A percentile compares a stretch with the other conserved stretches of the same genome.
Conservation (phyloP, 2,888 invertebrate genomes). For the Exephanes ischioxanthus region DNA sequence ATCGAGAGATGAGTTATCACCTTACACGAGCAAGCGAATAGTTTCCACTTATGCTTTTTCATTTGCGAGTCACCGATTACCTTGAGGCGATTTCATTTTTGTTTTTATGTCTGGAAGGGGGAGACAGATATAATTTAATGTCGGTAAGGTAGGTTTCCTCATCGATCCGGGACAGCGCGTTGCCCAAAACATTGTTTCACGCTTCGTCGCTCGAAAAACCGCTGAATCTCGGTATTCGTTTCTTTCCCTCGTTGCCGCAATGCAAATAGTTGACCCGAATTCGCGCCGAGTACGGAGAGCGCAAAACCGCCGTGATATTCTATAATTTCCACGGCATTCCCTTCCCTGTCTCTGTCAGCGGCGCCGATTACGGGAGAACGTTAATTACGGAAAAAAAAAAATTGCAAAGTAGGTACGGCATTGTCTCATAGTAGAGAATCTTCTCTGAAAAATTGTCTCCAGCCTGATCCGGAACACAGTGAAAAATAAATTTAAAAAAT, state of each 20-base stretch:
- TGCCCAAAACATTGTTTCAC: constrained; percentile 22
- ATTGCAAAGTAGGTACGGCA: not conserved
- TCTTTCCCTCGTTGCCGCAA: constrained; percentile 33
- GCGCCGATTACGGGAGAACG: constrained; percentile 14
- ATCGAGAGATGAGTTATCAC: not conserved
- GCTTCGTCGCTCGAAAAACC: constrained; percentile 12
- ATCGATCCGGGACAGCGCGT: constrained; percentile 10
- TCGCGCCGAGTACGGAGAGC: constrained; percentile 27
- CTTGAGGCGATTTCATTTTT: not conserved
- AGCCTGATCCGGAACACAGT: not conserved
- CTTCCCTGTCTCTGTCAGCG: constrained; percentile 9
- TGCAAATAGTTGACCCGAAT: constrained; percentile 56
- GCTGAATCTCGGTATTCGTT: not conserved
- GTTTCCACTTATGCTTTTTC: not conserved
- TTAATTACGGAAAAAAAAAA: constrained; percentile 32
- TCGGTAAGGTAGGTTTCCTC: not conserved
- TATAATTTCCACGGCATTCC: constrained; percentile 46
- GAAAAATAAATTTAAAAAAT: not conserved
- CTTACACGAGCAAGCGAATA: not conserved
- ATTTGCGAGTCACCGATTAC: not conserved
- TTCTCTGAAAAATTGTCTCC: not conserved
- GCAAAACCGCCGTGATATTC: constrained; percentile 49
- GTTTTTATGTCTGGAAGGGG: not conserved
- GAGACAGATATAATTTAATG: not conserved
- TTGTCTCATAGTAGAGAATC: not conserved